These are phyloP conservation scores for Tipula vernalis DNA, from an alignment of 2,888 invertebrate species.

Conservation along the genomic window DNA sequence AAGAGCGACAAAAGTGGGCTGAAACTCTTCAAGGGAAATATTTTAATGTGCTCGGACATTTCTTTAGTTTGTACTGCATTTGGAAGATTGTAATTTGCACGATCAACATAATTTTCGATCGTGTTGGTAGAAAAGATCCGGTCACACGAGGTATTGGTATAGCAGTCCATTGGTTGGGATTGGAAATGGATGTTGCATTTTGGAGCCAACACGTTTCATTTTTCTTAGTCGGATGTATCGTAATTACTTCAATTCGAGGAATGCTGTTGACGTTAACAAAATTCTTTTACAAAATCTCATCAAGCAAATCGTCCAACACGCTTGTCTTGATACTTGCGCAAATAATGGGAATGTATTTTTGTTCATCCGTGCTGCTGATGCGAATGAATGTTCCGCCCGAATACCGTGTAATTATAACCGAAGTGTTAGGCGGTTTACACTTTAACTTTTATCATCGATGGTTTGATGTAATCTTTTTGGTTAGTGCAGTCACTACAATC, in stretches of 20 bases:
- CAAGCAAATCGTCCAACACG: slow-evolving; percentile 95
- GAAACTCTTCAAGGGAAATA: slow-evolving; percentile 95
- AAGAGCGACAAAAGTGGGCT: slow-evolving; percentile 89
- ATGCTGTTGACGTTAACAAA: slow-evolving; percentile 92
- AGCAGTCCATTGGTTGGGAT: slow-evolving; percentile 91
- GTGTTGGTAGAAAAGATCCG: slow-evolving; percentile 97
- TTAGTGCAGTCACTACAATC: slow-evolving; percentile 92
- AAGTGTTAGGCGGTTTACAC: slow-evolving; percentile 90
- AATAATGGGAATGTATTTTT: slow-evolving; percentile 99
- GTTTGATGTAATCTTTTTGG: slow-evolving; percentile 98
- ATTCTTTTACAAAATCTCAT: slow-evolving; percentile 99
- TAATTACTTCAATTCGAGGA: slow-evolving; percentile 93
- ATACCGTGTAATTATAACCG: slow-evolving; percentile 75
- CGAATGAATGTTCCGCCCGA: slow-evolving; percentile 99
- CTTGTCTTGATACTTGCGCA: slow-evolving; percentile 94
- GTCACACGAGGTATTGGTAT: slow-evolving; percentile 94
- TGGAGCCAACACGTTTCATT: slow-evolving; percentile 99
- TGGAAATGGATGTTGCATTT: slow-evolving; percentile 92
- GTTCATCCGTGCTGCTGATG: slow-evolving; percentile 92
- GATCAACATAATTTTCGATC: slow-evolving; percentile 96
- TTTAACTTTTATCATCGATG: slow-evolving; percentile 99
- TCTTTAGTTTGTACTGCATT: slow-evolving; percentile 94
- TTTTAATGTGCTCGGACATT: slow-evolving; percentile 95
- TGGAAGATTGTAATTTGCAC: slow-evolving; percentile 99
- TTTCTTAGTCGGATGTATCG: slow-evolving; percentile 91